Conservation (phyloP, 2,888 invertebrate species). For the Acrobasis repandana region DNA sequence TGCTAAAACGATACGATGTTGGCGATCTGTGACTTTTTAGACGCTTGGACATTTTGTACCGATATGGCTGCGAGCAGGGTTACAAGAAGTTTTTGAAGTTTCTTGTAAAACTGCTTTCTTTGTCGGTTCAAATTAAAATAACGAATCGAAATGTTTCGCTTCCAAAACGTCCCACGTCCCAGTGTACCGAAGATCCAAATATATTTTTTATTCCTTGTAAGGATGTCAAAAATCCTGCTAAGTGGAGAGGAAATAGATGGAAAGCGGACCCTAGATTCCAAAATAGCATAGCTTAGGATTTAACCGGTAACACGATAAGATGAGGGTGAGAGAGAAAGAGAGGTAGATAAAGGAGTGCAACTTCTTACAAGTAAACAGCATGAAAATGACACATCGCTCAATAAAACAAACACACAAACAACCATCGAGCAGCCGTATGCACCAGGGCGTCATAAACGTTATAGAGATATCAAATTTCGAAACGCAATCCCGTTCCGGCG, state of each 20-base stretch:
- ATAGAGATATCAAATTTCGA: constrained; percentile 81
- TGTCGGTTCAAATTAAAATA: neutral
- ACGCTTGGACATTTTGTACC: constrained; percentile 19
- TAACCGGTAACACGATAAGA: too few species aligned
- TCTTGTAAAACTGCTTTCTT: neutral
- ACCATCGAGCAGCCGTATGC: constrained; percentile 38
- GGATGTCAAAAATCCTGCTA: too few species aligned
- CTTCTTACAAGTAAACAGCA: neutral
- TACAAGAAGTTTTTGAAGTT: constrained; percentile 1
- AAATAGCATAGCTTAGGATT: too few species aligned
- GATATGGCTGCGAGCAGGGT: neutral
- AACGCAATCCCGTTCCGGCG: constrained; percentile 65
- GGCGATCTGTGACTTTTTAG: constrained; percentile 5
- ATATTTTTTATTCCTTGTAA: too few species aligned
- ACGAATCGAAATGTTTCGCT: neutral
- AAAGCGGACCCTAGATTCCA: neutral
- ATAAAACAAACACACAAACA: constrained; percentile 23
- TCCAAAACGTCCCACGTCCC: too few species aligned
- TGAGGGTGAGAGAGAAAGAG: too few species aligned
- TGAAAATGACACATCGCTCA: neutral
- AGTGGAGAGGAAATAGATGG: too few species aligned
- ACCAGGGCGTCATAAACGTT: constrained; percentile 71
- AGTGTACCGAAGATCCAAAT: too few species aligned
- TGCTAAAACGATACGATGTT: constrained; percentile 36
- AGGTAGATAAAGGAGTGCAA: too few species aligned